These are phyloP conservation scores for Albula goreensis DNA, from an alignment of 2,113 vertebrate genomes.

Conservation along the genomic window DNA sequence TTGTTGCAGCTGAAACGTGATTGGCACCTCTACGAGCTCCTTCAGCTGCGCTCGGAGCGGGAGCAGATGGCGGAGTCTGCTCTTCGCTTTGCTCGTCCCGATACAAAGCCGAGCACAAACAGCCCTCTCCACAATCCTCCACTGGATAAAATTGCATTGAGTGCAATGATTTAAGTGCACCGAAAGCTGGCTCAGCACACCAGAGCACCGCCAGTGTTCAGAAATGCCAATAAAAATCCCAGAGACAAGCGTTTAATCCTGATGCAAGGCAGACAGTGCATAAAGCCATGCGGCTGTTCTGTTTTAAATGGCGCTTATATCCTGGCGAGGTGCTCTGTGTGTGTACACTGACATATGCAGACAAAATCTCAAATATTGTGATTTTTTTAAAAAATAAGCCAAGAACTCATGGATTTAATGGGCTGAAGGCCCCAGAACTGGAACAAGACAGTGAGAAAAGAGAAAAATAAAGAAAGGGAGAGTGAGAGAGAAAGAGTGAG, in stretches of 20 bases:
- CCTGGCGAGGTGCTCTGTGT: neutral
- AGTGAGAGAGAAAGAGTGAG: slow-evolving; percentile 34
- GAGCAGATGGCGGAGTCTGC: neutral
- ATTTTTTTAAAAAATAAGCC: slow-evolving; percentile 24
- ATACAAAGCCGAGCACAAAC: neutral
- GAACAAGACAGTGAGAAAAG: slow-evolving; percentile 23
- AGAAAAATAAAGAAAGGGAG: slow-evolving; percentile 41
- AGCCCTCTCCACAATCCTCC: neutral
- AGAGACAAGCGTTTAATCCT: neutral
- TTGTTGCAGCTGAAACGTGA: slow-evolving; percentile 15
- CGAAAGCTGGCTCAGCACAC: neutral
- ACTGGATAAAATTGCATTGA: neutral
- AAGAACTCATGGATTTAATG: slow-evolving; percentile 11
- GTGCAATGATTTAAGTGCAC: neutral
- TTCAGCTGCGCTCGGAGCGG: neutral
- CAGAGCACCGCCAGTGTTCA: neutral
- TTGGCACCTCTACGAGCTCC: slow-evolving; percentile 1
- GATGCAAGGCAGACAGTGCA: neutral
- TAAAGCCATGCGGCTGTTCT: neutral
- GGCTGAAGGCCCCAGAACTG: slow-evolving; percentile 10
- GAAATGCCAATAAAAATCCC: neutral
- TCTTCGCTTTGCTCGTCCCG: neutral
- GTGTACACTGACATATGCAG: neutral
- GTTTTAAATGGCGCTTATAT: neutral
- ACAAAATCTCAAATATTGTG: slow-evolving; percentile 13